Conservation (phyloP, 2,888 invertebrate species). For the Euproctis similis region DNA sequence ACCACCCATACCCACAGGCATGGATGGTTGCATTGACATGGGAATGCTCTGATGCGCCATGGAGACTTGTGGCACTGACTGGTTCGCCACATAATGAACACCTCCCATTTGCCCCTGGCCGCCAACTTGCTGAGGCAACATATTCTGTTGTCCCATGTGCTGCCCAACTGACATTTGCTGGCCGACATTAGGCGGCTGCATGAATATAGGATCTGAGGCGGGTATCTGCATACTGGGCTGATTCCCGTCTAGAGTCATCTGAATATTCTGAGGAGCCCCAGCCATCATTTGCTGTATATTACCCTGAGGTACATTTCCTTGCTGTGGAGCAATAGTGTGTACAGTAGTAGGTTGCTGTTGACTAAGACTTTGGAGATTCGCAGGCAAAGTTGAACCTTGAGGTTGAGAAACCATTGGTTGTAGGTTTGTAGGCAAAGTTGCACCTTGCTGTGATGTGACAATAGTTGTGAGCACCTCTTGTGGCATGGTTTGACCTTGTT, state of each 20-base stretch:
- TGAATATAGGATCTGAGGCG: slow-evolving; percentile 69
- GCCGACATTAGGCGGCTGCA: slow-evolving; percentile 61
- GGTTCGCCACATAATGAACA: slow-evolving; percentile 61
- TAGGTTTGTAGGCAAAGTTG: slow-evolving; percentile 60
- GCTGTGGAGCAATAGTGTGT: slow-evolving; percentile 64
- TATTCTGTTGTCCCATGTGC: slow-evolving; percentile 65
- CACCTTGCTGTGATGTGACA: slow-evolving; percentile 69
- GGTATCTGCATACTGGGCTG: slow-evolving; percentile 74
- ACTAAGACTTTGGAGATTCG: slow-evolving; percentile 72
- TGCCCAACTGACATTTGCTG: slow-evolving; percentile 62
- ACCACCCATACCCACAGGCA: slow-evolving; percentile 65
- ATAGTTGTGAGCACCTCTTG: slow-evolving; percentile 70
- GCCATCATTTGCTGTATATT: slow-evolving; percentile 77
- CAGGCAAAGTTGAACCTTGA: slow-evolving; percentile 78
- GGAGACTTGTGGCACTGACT: slow-evolving; percentile 54
- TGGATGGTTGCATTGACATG: slow-evolving; percentile 68
- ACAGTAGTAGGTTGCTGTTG: slow-evolving; percentile 66
- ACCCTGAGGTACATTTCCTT: slow-evolving; percentile 75
- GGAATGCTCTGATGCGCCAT: slow-evolving; percentile 72
- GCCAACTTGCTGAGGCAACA: slow-evolving; percentile 63
- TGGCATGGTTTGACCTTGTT: slow-evolving; percentile 67
- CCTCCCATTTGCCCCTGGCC: slow-evolving; percentile 61
- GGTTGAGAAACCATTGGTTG: slow-evolving; percentile 65
- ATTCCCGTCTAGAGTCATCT: slow-evolving; percentile 73
- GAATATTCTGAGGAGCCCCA: slow-evolving; percentile 69